Base-by-base conservation (phyloP, 2,113 vertebrate species). In the Anarhynchus alexandrinus region DNA sequence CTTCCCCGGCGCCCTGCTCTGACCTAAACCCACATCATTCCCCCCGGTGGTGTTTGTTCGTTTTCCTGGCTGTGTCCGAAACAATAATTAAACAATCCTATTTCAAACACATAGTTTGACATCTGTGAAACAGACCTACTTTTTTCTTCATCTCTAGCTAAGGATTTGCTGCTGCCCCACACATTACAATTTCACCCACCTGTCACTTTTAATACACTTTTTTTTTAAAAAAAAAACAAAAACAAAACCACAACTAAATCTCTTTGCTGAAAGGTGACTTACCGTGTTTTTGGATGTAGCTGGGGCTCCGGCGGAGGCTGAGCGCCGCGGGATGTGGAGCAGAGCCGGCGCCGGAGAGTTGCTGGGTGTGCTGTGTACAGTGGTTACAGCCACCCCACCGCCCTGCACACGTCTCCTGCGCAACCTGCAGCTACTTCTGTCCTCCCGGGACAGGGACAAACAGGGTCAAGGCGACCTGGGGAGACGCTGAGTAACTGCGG, bases 331-430 rank as follows among this genome's bases (percentile, higher is more conserved):
- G 32, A 82, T 0, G 4, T 3, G 10, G 71, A 54, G 74, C 88
- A 74, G 86, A 84, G 84, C 27, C 30, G 5, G 29, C 61, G 54
- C 42, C 19, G 65, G 89, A 29, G 57, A 30, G 96, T 98, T 92
- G 82, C 97, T 95, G 96, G 96, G 97, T 55, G n/a, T 73, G 94
- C 95, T 69, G 66, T 29, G 21, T 51, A 43, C 61, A 12, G 51
- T 32, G 22, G 95, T 86, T 96, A 98, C 26, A 12, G 85, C 74
- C 89, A 27, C 69, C 52, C 70, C 38, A 8, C 40, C 15, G n/a
- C 51, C 55, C 30, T 67, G 38, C 26, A 32, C 49, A 3, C 65
- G 80, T 86, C 70, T 62, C 72, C 74, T 52, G 29, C 59, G 17
- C 21, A 74, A 42, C 82, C 62, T 26, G 23, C 22, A 10, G 26